These are phyloP conservation scores for Dromococcyx pavoninus DNA, from an alignment of 2,797 vertebrate species.

Conservation along the genomic window DNA sequence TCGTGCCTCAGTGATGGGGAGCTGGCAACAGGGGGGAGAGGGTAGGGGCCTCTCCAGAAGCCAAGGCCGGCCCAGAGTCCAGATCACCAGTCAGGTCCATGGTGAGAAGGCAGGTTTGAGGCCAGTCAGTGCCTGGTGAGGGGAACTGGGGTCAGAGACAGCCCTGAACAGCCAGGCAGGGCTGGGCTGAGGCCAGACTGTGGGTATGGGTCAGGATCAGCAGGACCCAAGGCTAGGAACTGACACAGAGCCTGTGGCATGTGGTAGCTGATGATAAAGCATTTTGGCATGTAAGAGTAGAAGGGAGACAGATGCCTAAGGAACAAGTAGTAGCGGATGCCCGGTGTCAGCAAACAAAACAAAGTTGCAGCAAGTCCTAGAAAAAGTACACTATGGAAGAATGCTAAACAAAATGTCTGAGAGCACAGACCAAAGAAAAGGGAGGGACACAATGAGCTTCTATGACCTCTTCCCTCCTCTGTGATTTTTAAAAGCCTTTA, in stretches of 20 bases:
- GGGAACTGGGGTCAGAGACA: background rate
- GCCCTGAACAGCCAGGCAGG: fast-evolving
- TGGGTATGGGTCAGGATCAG: background rate
- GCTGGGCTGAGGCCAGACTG: too few species aligned
- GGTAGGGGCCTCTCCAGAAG: background rate
- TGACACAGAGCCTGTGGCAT: background rate
- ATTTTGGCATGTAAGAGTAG: background rate
- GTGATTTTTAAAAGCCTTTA: slow-evolving; percentile 28
- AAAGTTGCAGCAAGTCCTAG: background rate
- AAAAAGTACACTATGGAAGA: background rate
- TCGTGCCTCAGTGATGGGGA: background rate
- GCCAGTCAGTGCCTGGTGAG: fast-evolving
- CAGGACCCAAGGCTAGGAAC: background rate
- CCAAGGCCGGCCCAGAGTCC: background rate
- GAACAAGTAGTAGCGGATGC: background rate
- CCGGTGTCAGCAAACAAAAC: background rate
- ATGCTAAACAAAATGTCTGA: background rate
- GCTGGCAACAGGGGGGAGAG: background rate
- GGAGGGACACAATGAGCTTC: background rate
- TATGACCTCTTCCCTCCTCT: background rate
- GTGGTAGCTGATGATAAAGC: background rate
- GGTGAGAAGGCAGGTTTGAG: background rate
- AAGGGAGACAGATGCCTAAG: background rate
- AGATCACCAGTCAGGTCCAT: background rate
- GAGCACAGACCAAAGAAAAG: background rate